Conservation (phyloP, 2,113 vertebrate species). For the Procavia capensis region DNA sequence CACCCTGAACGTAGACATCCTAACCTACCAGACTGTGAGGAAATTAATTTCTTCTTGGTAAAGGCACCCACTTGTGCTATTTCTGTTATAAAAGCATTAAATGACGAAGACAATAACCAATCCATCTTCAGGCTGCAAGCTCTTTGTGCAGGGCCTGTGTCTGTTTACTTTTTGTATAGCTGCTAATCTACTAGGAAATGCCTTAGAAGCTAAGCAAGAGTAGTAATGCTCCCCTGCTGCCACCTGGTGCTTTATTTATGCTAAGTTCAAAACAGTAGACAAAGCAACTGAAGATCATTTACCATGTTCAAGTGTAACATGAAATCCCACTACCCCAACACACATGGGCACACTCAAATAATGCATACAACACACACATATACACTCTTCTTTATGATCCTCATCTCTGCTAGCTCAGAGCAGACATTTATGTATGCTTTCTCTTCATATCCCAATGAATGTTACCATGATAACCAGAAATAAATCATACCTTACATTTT, state of each 20-base stretch:
- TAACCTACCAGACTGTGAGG: no score
- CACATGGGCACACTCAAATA: not conserved
- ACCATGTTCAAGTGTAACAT: not conserved
- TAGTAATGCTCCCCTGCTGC: constrained; percentile 1
- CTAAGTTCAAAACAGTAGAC: not conserved
- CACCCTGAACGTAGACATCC: no score
- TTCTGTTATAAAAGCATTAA: no score
- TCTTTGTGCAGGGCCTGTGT: constrained; percentile 17
- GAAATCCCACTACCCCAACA: not conserved
- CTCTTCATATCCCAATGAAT: not conserved
- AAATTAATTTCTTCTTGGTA: no score
- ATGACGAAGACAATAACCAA: no score
- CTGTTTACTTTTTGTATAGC: not conserved
- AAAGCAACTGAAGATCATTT: not conserved
- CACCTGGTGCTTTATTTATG: constrained; percentile 65
- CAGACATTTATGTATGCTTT: not conserved
- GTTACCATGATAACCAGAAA: not conserved
- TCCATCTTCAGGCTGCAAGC: constrained; percentile 5
- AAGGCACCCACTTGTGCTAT: no score
- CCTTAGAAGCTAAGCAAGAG: not conserved
- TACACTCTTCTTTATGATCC: not conserved
- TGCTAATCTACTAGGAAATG: not conserved
- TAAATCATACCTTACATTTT: not conserved
- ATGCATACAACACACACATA: not conserved
- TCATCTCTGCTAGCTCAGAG: not conserved